Conservation (phyloP, 2,888 invertebrate species). For the Axea sp. region DNA sequence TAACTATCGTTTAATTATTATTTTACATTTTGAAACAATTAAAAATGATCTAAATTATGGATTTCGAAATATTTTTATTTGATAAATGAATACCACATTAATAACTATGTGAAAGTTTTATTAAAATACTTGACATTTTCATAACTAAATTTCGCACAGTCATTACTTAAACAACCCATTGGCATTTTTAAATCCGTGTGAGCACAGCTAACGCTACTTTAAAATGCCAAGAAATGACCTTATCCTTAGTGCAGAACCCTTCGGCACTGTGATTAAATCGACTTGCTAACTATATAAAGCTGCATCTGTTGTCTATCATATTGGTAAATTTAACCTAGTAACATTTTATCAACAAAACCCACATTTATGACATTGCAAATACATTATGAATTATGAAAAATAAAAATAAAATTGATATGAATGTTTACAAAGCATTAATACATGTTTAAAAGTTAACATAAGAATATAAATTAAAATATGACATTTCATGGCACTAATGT, state of each 20-base stretch:
- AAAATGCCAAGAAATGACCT: conserved; percentile 62
- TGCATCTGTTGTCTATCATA: conserved; percentile 14
- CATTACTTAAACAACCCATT: conserved; percentile 59
- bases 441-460: too few relatives aligned
- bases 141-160: conserved; percentile 1
- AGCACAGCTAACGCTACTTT: conserved; percentile 44
- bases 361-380: conserved; percentile 27
- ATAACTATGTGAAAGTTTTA: neutral
- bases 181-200: conserved; percentile 61
- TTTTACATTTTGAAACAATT: too few relatives aligned
- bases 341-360: conserved; percentile 29
- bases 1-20: too few relatives aligned
- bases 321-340: conserved; percentile 35
- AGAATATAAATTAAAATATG: too few relatives aligned
- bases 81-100: too few relatives aligned
- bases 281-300: conserved; percentile 19
- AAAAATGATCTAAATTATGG: too few relatives aligned
- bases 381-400: too few relatives aligned
- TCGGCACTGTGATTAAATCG: conserved; percentile 58
- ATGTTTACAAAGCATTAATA: too few relatives aligned
- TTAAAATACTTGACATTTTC: conserved; percentile 31
- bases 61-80: too few relatives aligned
- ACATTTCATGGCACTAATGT: too few relatives aligned
- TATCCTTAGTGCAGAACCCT: conserved; percentile 44
- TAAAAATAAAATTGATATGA: too few relatives aligned